Evolutionary conservation across 1,140 invertebrate species (phyloP).

Genomic region (Hycleus cichorii): DNA sequence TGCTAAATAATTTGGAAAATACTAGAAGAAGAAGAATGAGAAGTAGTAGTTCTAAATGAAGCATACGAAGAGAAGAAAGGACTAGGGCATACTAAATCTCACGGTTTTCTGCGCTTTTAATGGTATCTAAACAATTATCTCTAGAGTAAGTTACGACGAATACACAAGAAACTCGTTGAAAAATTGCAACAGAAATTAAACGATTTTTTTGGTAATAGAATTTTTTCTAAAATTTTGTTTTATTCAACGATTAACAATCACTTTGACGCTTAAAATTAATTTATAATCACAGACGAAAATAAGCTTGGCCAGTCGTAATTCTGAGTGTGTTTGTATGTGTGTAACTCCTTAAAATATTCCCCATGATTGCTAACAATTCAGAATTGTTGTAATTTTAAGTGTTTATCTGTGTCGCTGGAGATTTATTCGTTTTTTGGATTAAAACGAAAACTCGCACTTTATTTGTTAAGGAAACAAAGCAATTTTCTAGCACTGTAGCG

Average conservation of each 20-base stretch:
- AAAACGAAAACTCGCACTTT: too few relatives aligned
- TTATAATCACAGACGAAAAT: constrained; percentile 35
- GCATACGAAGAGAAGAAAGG: too few relatives aligned
- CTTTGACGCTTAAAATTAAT: constrained; percentile 28
- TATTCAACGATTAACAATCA: constrained; percentile 3
- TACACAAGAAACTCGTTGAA: neutral
- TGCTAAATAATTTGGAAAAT: too few relatives aligned
- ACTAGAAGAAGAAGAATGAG: too few relatives aligned
- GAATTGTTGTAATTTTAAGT: too few relatives aligned
- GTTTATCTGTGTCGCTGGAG: too few relatives aligned
- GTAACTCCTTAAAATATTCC: too few relatives aligned
- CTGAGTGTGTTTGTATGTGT: neutral
- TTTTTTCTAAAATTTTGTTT: constrained; percentile 1
- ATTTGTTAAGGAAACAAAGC: too few relatives aligned
- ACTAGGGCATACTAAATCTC: neutral
- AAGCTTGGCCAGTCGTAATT: constrained; percentile 31
- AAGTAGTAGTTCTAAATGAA: too few relatives aligned
- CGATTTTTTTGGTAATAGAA: neutral
- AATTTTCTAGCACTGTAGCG: too few relatives aligned
- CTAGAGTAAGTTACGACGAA: neutral
- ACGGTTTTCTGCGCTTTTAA: neutral
- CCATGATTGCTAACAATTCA: too few relatives aligned
- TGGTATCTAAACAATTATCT: neutral
- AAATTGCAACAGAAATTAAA: neutral
- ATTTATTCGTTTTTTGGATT: too few relatives aligned